Evolutionary conservation across 2,888 invertebrate species (phyloP).

Genomic region (Lobophora halterata): DNA sequence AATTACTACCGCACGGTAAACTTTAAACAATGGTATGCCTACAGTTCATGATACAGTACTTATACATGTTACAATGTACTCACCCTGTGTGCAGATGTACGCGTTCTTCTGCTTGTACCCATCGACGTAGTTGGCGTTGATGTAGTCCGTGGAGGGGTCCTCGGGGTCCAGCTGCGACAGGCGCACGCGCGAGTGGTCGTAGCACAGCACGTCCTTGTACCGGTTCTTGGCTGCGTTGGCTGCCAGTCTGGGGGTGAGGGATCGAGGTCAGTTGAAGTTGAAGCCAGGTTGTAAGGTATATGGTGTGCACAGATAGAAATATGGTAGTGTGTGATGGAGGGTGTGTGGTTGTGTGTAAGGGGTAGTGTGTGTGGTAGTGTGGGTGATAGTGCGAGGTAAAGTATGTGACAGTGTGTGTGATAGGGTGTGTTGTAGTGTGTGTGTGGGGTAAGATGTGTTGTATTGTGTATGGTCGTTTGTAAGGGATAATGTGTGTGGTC

Average conservation of each 20-base stretch:
- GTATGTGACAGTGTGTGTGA: background rate
- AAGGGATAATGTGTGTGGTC: too few relatives aligned
- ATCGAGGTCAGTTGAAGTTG: too few relatives aligned
- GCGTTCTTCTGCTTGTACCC: constrained; percentile 99
- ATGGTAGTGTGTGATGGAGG: too few relatives aligned
- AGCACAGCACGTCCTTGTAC: constrained; percentile 97
- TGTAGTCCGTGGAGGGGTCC: constrained; percentile 92
- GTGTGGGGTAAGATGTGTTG: too few relatives aligned
- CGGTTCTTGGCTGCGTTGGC: constrained; percentile 90
- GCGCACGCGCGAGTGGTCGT: constrained; percentile 96
- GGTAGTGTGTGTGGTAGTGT: too few relatives aligned
- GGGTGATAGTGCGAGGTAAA: too few relatives aligned
- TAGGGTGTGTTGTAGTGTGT: too few relatives aligned
- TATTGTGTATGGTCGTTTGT: too few relatives aligned
- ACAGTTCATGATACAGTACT: background rate
- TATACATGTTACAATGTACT: constrained; percentile 5
- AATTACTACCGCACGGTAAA: background rate
- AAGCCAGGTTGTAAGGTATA: too few relatives aligned
- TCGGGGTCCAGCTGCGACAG: constrained; percentile 87
- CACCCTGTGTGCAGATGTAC: constrained; percentile 98
- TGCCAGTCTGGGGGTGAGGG: constrained; percentile 51
- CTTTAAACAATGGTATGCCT: background rate
- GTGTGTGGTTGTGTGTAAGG: too few relatives aligned
- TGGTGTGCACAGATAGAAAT: too few relatives aligned
- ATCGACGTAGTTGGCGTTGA: constrained; percentile 98